Conservation (phyloP, 1,140 invertebrate species). For the Drosophila equinoxialis region DNA sequence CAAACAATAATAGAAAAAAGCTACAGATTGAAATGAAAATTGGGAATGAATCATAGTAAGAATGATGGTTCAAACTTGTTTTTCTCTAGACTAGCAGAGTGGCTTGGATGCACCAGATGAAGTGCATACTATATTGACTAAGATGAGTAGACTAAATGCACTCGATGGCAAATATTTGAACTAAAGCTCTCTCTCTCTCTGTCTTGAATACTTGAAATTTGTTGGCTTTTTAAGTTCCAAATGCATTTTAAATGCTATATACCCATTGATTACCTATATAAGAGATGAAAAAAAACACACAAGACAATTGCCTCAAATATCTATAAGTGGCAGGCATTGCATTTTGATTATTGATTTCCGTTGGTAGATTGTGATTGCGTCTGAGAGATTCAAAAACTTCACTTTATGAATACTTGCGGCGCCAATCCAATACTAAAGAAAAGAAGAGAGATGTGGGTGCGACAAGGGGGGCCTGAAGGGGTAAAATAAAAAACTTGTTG, state of each 20-base stretch:
- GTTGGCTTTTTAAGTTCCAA: too few species aligned
- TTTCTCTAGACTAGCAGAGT: too few species aligned
- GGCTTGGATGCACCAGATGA: too few species aligned
- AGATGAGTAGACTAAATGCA: too few species aligned
- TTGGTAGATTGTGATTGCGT: constrained; percentile 4
- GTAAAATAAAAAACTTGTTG: constrained; percentile 36
- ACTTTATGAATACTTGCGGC: constrained; percentile 30
- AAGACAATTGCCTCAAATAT: constrained; percentile 36
- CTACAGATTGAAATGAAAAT: too few species aligned
- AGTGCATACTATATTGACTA: too few species aligned
- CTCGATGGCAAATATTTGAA: too few species aligned
- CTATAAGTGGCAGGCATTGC: constrained; percentile 42
- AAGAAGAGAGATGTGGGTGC: constrained; percentile 14
- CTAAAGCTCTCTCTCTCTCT: too few species aligned
- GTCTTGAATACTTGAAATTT: too few species aligned
- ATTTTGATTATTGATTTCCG: constrained; percentile 52
- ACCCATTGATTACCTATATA: constrained; percentile 14
- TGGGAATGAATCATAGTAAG: not conserved
- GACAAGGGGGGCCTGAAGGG: not conserved
- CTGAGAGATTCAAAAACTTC: constrained; percentile 24
- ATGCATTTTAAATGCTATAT: too few species aligned
- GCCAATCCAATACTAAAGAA: not conserved
- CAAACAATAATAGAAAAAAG: too few species aligned
- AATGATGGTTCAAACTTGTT: not conserved
- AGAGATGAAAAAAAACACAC: constrained; percentile 16